Base-by-base conservation (phyloP, 2,113 vertebrate genomes). In the Vulpes ferrilata region DNA sequence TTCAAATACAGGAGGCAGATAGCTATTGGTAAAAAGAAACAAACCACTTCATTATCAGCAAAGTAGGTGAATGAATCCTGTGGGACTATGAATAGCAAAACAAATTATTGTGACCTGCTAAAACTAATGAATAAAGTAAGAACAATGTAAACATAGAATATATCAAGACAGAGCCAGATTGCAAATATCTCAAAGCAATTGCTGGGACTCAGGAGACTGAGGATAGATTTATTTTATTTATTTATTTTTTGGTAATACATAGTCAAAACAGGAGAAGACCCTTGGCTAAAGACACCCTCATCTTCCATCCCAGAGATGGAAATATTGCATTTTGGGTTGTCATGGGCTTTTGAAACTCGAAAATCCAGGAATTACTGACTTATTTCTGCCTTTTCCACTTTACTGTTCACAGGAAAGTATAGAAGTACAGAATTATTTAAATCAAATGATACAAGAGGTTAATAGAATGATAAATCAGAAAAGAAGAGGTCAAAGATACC, bases 41-140 rank as follows among this genome's bases (percentile, higher is more conserved):
- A 8, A 10, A 82, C 64, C 78, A 57, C 64, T 91, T 97, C 23
- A 90, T 69, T 85, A 92, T 96, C 25, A 93, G 19, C 60, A 96
- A 98, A 90, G 5, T 6, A 89, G 3, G 0, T 64, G 73, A 87
- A 71, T 59, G 71, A 81, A 95, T 93, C 30, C 84, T 97, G 60
- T 92, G 89, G 78, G 81, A 23, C 4, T 88, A 1, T 65, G 62
- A 93, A 88, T 71, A 96, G 32, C 80, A 96, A 86, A 92, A 82
- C n/a, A 95, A 96, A 88, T 93, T 30, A 48, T 79, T 96, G 81
- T 95, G 59, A 95, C 80, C 30, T 65, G 43, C 59, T 92, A 97
- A 95, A 85, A 22, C 86, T 76, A 96, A 88, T 79, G 92, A 96
- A 96, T 0, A 96, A 95, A 97, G 91, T 30, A 92, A 48, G 3